Evolutionary conservation across 2,797 vertebrate genomes (phyloP).

Genomic region (Anomalospiza imberbis): DNA sequence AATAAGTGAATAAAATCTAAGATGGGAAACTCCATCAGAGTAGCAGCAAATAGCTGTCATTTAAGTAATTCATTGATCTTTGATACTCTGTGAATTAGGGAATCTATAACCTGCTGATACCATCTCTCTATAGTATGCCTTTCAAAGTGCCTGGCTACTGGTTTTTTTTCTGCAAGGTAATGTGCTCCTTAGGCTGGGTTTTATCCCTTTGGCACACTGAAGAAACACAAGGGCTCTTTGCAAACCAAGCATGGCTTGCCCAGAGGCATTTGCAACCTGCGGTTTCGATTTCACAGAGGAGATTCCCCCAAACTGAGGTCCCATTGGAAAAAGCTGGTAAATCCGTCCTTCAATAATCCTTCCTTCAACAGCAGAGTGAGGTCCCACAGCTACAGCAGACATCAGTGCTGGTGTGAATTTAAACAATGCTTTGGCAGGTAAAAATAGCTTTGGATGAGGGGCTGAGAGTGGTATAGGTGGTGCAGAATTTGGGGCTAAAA

Average conservation of each 20-base stretch:
- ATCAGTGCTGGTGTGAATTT: not conserved
- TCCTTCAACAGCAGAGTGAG: not conserved
- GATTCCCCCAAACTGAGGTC: not conserved
- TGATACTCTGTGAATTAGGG: conserved; percentile 22
- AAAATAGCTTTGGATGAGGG: not conserved
- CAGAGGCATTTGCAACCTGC: not conserved
- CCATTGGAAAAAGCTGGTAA: not conserved
- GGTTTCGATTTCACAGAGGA: not conserved
- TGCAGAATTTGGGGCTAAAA: not conserved
- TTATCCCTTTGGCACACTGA: not conserved
- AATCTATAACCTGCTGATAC: conserved; percentile 15
- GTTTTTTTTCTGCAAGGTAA: not conserved
- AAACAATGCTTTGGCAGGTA: not conserved
- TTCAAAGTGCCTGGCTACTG: not conserved
- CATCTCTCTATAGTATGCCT: not conserved
- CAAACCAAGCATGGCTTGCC: not conserved
- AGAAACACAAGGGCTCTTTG: not conserved
- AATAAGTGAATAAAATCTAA: conserved; percentile 56
- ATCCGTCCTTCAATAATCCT: not conserved
- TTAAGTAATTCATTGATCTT: conserved; percentile 43
- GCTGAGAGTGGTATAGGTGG: not conserved
- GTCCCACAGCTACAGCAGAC: not conserved
- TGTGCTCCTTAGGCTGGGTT: not conserved
- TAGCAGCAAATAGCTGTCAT: conserved; percentile 56
- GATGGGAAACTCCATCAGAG: conserved; percentile 23